These are phyloP conservation scores for Eurosta solidaginis DNA, from an alignment of 1,140 invertebrate species.

Conservation along the genomic window DNA sequence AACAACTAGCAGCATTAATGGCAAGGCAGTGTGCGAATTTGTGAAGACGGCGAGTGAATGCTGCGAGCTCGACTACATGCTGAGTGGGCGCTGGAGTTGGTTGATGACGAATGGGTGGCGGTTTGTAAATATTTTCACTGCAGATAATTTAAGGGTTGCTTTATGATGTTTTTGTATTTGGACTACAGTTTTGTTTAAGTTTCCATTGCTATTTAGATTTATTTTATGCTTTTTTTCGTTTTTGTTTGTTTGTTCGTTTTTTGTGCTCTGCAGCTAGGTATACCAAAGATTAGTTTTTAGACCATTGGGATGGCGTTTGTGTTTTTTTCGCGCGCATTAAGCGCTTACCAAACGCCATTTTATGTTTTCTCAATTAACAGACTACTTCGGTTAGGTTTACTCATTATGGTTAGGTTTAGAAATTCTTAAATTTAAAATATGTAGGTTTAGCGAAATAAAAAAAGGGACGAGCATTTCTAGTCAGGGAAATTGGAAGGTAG, in stretches of 20 bases:
- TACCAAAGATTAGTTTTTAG: conserved; percentile 22
- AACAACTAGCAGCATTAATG: background rate
- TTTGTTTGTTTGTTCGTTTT: background rate
- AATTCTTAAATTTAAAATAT: background rate
- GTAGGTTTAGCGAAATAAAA: background rate
- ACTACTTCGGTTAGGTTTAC: conserved; percentile 18
- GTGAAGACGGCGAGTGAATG: background rate
- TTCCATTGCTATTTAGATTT: background rate
- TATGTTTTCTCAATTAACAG: conserved; percentile 18
- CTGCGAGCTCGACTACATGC: background rate
- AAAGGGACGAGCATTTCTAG: background rate
- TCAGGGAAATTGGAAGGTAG: background rate
- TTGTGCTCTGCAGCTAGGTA: conserved; percentile 8
- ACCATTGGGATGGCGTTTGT: background rate
- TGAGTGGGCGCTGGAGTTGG: background rate
- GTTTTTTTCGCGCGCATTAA: background rate
- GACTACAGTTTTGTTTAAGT: conserved; percentile 26
- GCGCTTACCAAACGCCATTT: background rate
- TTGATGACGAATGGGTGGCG: conserved; percentile 5
- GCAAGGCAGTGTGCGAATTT: background rate
- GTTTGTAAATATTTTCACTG: conserved; percentile 16
- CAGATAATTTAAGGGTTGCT: conserved; percentile 13
- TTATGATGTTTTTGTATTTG: conserved; percentile 5
- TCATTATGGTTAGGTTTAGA: conserved; percentile 16
- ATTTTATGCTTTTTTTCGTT: background rate